Base-by-base conservation (phyloP, 2,888 invertebrate genomes). In the Malacosoma neustria region DNA sequence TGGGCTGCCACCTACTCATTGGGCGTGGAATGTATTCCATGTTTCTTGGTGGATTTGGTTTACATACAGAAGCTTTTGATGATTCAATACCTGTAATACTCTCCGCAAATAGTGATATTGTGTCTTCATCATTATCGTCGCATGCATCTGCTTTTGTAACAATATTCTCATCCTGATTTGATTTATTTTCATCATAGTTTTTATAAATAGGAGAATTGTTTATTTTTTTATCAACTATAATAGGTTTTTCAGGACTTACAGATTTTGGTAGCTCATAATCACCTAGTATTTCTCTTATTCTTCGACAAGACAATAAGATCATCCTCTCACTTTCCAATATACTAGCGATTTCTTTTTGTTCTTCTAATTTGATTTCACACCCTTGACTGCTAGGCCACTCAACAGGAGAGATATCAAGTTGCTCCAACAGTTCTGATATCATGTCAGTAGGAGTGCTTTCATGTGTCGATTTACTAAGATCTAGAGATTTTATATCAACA, bases 101-200 rank as follows among this genome's bases (percentile, higher is more conserved):
- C 49, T 77, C 81, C 9, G 82, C 82, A 42, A 53, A 84, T 2
- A 85, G 36, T 6, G 84, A 84, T 11, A 82, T 45, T 0, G 77
- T 64, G 34, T 82, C 82, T 11, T 77, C 75, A 29, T 75, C 80
- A 9, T 80, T 77, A 14, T 55, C 48, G 13, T 51, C 49, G 3
- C 54, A 22, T 22, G 9, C 3, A 2, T 22, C 9, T 22, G 9
- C 9, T 22, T 22, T 6, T 22, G 5, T 22, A 5, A 9, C 7
- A 22, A 22, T 22, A 22, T 2, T 2, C 22, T 22, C 9, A 22
- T 22, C 22, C 22, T 7, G 22, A 22, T 22, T 22, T 7, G 22
- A 22, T 22, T 7, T 22, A 22, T 22, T 22, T 5, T 5, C 9
- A 22, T 22, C 22, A 9, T 7, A 5, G 9, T 22, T 6, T 22